Evolutionary conservation across 92 coral and sea anemone genomes (phyloP), one percentile per base, ranked within the genome.

Genomic region (Epizoanthus ramosus): DNA sequence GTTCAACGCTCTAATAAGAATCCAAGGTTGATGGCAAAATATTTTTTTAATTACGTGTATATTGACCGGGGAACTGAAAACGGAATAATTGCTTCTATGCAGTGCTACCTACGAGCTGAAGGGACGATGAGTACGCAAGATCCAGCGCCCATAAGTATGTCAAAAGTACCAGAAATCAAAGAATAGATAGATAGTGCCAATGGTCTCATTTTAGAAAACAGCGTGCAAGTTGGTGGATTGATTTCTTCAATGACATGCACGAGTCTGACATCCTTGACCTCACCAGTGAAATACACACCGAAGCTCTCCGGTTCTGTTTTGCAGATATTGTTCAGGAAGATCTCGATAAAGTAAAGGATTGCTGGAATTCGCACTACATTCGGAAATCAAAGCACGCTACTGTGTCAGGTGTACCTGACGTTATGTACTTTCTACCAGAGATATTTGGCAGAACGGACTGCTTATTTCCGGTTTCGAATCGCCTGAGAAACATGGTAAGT

Each of bases 21-120:
- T 68, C 91, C 90, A 31, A 76, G 77, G 72, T 68, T 24, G 6
- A 69, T 81, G 28, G 93, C 93, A 45, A 25, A 74, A 77, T 89
- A 91, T 68, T 88, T 86, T 52, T 74, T 81, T 70, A 75, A 88
- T 59, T 80, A 71, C 60, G 83, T 92, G 25, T 70, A 67, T 63
- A 81, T 89, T 22, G 92, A 92, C 64, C 90, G 63, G 84, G 91
- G 94, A 45, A 90, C 94, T 12, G 94, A 90, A 70, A 90, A 90
- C 14, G 92, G 89, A 14, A n/a, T 85, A 56, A 54, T 79, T 22
- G 92, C 94, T 41, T 92, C 66, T 52, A 85, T 88, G 90, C 95
- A 88, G 75, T 85, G 88, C 79, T 91, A 85, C 61, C 58, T 91
- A 17, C 90, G 95, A 18, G 85, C 90, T 52, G 85, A 85, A 33